A percentile compares a stretch with the other conserved stretches of the same genome.
Conservation (phyloP, 2,888 invertebrate genomes). For the Xestia sexstrigata region DNA sequence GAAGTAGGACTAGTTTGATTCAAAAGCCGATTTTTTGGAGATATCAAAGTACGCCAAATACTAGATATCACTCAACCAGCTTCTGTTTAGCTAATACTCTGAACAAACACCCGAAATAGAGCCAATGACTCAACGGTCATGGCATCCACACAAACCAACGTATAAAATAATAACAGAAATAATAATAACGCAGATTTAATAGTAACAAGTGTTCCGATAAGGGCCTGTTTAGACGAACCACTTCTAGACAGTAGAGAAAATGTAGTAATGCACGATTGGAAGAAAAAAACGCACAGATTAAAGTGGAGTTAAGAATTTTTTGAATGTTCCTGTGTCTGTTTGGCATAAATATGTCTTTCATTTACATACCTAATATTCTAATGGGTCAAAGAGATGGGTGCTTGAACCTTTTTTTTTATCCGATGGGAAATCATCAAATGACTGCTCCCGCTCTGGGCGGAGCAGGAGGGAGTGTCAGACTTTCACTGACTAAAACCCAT, state of each 20-base stretch:
- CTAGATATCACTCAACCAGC: constrained; percentile 30
- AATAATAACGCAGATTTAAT: constrained; percentile 53
- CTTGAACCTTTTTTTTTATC: too few species aligned
- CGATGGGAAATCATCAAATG: too few species aligned
- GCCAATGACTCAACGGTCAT: constrained; percentile 60
- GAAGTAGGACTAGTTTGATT: too few species aligned
- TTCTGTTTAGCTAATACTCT: constrained; percentile 34
- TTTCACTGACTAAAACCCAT: too few species aligned
- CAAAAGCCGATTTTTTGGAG: not conserved
- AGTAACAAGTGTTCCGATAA: constrained; percentile 59
- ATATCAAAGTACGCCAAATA: constrained; percentile 22
- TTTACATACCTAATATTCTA: too few species aligned
- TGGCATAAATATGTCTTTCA: not conserved
- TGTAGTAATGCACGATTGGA: not conserved
- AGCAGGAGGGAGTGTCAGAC: too few species aligned
- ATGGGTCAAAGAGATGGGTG: too few species aligned
- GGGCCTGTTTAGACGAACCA: constrained; percentile 21
- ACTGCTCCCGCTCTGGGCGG: too few species aligned
- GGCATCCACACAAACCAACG: constrained; percentile 60
- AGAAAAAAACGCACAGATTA: not conserved
- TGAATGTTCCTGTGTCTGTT: not conserved
- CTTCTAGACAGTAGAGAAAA: not conserved
- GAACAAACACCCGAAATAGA: constrained; percentile 50
- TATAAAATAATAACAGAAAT: constrained; percentile 61
- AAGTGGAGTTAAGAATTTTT: not conserved